Evolutionary conservation across 2,888 invertebrate genomes (phyloP).

Genomic region (Thereva unica): DNA sequence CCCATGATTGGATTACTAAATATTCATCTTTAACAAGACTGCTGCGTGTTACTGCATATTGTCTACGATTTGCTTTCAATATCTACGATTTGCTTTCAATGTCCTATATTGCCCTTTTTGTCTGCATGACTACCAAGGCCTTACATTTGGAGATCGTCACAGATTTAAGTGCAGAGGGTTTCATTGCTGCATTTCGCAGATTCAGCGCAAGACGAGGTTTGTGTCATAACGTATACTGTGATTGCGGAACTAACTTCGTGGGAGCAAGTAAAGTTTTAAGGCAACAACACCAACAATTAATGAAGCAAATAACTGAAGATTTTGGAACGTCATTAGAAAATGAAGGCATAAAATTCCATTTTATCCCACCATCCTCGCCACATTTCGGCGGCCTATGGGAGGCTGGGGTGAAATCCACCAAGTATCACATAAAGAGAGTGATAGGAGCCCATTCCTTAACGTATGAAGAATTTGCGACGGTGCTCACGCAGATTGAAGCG

Average conservation of each 20-base stretch:
- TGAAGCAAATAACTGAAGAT: neutral
- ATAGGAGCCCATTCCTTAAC: neutral
- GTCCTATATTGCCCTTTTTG: constrained; percentile 5
- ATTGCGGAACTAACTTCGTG: constrained; percentile 4
- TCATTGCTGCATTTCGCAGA: neutral
- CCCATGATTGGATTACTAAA: too few relatives aligned
- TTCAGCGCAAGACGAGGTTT: neutral
- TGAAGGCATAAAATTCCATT: constrained; percentile 45
- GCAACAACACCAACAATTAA: neutral
- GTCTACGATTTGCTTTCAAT: neutral
- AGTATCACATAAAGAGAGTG: neutral
- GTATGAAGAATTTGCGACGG: constrained; percentile 14
- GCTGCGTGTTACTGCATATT: neutral
- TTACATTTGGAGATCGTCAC: neutral
- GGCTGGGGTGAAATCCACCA: too few relatives aligned
- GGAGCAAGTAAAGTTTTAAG: neutral
- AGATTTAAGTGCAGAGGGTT: neutral
- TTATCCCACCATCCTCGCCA: constrained; percentile 46
- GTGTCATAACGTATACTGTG: neutral
- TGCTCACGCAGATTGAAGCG: constrained; percentile 13
- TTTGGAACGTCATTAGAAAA: neutral
- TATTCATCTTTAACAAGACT: neutral
- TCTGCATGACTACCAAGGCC: neutral
- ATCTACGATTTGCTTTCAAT: too few relatives aligned
- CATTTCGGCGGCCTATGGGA: constrained; percentile 44